These are phyloP conservation scores for Gibbula magus DNA, from an alignment of 2,888 invertebrate species.

Conservation along the genomic window DNA sequence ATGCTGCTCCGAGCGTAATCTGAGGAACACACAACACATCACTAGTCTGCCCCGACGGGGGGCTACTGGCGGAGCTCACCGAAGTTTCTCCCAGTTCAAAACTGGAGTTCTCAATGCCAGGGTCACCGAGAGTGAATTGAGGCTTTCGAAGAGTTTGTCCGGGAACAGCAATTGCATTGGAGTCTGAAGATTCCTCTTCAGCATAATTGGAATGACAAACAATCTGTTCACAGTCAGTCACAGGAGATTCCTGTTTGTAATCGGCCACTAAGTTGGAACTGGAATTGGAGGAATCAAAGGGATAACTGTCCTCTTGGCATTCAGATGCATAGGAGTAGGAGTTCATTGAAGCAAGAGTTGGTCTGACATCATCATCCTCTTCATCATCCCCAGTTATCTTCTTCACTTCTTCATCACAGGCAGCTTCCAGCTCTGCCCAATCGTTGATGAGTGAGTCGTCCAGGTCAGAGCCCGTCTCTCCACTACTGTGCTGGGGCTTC, in stretches of 20 bases:
- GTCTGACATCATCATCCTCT: constrained; percentile 55
- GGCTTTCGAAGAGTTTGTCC: neutral
- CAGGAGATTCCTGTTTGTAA: constrained; percentile 26
- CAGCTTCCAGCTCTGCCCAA: constrained; percentile 67
- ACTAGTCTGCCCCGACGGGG: neutral
- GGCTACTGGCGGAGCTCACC: neutral
- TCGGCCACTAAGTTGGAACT: constrained; percentile 34
- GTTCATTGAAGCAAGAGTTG: constrained; percentile 38
- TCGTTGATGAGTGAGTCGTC: constrained; percentile 62
- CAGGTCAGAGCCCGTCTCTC: constrained; percentile 52
- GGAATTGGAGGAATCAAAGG: constrained; percentile 31
- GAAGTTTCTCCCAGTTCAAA: constrained; percentile 48
- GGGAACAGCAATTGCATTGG: neutral
- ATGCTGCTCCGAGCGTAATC: neutral
- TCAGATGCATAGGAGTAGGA: constrained; percentile 45
- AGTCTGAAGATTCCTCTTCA: neutral
- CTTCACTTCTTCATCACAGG: constrained; percentile 68
- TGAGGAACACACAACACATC: constrained; percentile 13
- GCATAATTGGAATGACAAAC: constrained; percentile 26
- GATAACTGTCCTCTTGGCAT: constrained; percentile 43
- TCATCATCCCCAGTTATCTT: constrained; percentile 64
- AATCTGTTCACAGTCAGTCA: constrained; percentile 28
- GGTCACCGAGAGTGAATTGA: constrained; percentile 25
- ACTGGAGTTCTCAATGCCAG: constrained; percentile 53
- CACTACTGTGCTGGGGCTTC: constrained; percentile 37